Percentiles rank a stretch among this genome's conserved stretches.
Conservation (phyloP, 2,113 vertebrate species). For the Thunnus thynnus region DNA sequence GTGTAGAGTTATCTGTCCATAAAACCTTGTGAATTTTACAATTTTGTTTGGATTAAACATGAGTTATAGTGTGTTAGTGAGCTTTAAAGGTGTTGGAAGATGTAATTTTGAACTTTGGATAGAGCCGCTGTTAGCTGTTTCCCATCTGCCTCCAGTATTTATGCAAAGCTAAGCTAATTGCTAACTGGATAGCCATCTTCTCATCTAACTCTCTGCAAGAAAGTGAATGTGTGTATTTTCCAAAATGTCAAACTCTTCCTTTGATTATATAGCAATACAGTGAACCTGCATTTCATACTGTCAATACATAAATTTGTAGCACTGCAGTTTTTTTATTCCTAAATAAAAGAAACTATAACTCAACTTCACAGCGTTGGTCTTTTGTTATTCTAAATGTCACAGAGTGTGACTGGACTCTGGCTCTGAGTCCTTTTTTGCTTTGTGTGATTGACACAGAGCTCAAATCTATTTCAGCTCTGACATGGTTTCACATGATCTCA, state of each 20-base stretch:
- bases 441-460: neutral
- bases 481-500: neutral
- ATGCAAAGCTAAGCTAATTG: too few species aligned
- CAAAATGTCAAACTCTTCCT: neutral
- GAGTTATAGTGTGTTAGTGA: too few species aligned
- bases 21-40: too few species aligned
- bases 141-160: too few species aligned
- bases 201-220: neutral
- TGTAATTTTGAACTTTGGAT: neutral
- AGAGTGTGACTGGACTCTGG: neutral
- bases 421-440: neutral
- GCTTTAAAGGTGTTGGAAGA: too few species aligned
- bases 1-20: too few species aligned
- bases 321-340: neutral
- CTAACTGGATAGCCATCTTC: neutral
- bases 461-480: neutral
- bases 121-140: neutral
- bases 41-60: too few species aligned
- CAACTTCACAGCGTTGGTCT: neutral
- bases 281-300: neutral
- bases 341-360: too few species aligned
- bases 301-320: neutral
- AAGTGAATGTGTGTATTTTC: neutral
- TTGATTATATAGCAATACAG: neutral
- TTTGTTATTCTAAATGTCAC: neutral